Base-by-base conservation (phyloP, 2,888 invertebrate genomes). In the Choristoneura rosaceana region DNA sequence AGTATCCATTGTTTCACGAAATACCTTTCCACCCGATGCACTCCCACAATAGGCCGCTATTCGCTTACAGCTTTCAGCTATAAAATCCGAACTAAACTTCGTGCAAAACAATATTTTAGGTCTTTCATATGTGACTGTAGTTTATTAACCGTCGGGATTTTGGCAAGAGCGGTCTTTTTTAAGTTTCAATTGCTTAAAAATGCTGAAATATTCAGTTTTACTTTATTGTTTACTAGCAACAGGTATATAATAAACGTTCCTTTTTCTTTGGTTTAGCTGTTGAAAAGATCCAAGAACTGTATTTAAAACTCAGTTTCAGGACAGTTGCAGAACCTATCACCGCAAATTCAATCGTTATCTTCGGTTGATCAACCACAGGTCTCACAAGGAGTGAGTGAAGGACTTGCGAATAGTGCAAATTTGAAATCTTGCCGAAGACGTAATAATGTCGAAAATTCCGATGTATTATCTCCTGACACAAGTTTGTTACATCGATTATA, bases 21-120 rank as follows among this genome's bases (percentile, higher is more conserved):
- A 89, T 89, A 86, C 86, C 86, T 88, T 90, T 91, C 90, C 87
- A 82, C 82, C 79, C 82, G 85, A 76, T 82, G 87, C 84, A 84
- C 82, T 82, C 86, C 81, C 77, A 88, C 89, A 92, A 91, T 90
- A 81, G 85, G 75, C 75, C 82, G 85, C 88, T 88, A 90, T 85
- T 85, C 83, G 78, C 87, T 88, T 87, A 88, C 83, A 83, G 80
- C 81, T 84, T 82, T 80, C 79, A 77, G 74, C 80, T 85, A 90
- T 89, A 86, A 87, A 86, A 84, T 83, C 80, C 80, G 80, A 76
- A 78, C 77, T 76, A 71, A 58, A 67, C 73, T 70, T 74, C 74
- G 62, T 68, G 75, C 55, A 77, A 77, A 80, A 78, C 76, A 74
- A 73, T 69, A 75, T 71, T 74, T 65, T 62, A 71, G 52, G 71